phyloP scores from a whole-genome alignment of 2,113 vertebrate species.

The Uria aalge region DNA sequence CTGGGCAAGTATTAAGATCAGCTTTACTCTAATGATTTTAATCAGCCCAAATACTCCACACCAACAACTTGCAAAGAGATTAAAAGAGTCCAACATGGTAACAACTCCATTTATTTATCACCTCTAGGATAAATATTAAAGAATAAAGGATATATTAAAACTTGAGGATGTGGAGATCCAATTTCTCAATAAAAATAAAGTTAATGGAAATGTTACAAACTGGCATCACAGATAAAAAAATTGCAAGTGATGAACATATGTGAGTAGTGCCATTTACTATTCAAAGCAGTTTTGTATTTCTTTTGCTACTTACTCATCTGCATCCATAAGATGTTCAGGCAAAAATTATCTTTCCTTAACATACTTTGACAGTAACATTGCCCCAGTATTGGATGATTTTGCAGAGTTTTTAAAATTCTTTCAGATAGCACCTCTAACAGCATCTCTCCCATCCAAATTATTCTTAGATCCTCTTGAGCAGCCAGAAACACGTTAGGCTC shows the following conservation, averaged over 20 bases:
- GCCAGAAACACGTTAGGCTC: neutral
- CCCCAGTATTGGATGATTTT: neutral
- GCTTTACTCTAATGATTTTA: neutral
- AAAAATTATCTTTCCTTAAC: neutral
- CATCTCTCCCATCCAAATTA: neutral
- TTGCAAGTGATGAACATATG: neutral
- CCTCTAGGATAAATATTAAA: neutral
- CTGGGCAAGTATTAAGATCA: neutral
- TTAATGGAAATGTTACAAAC: neutral
- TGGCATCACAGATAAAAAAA: neutral
- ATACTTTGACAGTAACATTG: neutral
- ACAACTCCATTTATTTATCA: neutral
- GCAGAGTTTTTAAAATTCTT: neutral
- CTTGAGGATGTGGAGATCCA: neutral
- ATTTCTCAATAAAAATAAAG: neutral
- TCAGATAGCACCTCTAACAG: neutral
- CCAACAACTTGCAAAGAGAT: neutral
- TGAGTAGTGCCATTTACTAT: neutral
- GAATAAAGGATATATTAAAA: neutral
- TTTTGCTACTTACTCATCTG: neutral
- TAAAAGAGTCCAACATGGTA: neutral
- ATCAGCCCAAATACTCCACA: neutral
- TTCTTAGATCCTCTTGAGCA: neutral
- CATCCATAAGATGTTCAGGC: neutral
- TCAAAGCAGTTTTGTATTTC: neutral